Conservation (phyloP, 2,888 invertebrate species). For the Agrilus cyanescens region DNA sequence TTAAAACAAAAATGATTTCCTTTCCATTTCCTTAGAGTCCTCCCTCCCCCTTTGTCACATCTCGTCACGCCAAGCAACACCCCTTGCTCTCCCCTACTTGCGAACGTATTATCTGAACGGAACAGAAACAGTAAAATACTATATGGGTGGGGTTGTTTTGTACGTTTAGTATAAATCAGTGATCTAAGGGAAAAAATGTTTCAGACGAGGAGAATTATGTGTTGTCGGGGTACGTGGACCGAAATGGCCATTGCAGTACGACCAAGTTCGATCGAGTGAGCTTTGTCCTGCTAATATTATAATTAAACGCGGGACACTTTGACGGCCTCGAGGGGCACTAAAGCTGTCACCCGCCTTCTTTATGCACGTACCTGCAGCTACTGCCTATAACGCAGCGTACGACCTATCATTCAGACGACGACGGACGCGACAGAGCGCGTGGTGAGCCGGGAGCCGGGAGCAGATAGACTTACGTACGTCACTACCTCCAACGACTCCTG, state of each 20-base stretch:
- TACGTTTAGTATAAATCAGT: conserved; percentile 25
- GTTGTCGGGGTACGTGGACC: conserved; percentile 23
- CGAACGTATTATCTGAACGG: too few relatives aligned
- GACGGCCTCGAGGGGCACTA: conserved; percentile 26
- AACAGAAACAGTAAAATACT: conserved; percentile 16
- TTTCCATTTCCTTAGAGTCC: too few relatives aligned
- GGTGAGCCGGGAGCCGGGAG: too few relatives aligned
- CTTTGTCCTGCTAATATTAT: conserved; percentile 31
- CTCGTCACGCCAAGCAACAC: too few relatives aligned
- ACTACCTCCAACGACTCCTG: too few relatives aligned
- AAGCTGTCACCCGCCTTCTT: conserved; percentile 25
- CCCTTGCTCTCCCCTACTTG: too few relatives aligned
- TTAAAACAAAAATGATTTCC: too few relatives aligned
- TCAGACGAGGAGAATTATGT: conserved; percentile 21
- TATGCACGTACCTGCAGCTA: conserved; percentile 15
- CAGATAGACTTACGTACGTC: too few relatives aligned
- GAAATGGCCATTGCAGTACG: conserved; percentile 21
- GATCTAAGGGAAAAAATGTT: conserved; percentile 21
- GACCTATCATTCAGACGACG: conserved; percentile 7
- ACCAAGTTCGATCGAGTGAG: conserved; percentile 17
- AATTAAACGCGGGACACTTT: conserved; percentile 30
- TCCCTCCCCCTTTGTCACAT: too few relatives aligned
- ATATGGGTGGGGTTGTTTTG: conserved; percentile 20
- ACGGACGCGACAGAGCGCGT: too few relatives aligned
- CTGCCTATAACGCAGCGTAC: conserved; percentile 11